A percentile compares a stretch with the other conserved stretches of the same genome.
Evolutionary conservation across 2,797 vertebrate species (phyloP).

Genomic region (Cryptoprocta ferox): DNA sequence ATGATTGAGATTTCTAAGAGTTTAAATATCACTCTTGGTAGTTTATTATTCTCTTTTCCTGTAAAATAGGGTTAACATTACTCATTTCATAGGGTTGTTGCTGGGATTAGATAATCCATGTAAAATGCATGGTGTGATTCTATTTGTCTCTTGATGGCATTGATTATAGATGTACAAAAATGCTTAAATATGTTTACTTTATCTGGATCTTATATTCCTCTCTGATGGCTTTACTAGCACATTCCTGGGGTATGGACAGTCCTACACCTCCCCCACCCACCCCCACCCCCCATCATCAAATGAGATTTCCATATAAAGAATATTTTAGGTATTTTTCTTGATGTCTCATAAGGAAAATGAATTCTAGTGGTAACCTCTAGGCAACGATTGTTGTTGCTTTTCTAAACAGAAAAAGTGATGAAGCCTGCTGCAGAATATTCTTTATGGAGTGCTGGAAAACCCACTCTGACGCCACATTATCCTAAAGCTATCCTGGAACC

Average conservation of each 20-base stretch:
- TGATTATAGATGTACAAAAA: background rate
- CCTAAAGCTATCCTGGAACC: background rate
- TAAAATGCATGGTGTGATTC: background rate
- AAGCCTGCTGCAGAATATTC: background rate
- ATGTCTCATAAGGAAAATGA: background rate
- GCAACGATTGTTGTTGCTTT: background rate
- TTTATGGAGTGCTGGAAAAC: background rate
- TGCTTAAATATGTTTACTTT: background rate
- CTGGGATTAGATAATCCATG: background rate
- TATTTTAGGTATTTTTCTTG: conserved; percentile 25
- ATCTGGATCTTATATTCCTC: background rate
- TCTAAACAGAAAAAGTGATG: conserved; percentile 32
- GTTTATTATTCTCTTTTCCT: background rate
- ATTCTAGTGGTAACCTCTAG: background rate
- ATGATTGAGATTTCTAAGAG: background rate
- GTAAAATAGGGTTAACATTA: background rate
- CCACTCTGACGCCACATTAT: background rate
- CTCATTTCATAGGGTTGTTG: background rate
- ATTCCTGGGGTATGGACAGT: background rate
- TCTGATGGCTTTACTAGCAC: background rate
- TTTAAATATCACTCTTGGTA: background rate
- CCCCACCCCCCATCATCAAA: background rate
- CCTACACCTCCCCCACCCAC: background rate
- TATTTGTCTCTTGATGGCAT: background rate
- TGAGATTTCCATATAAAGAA: background rate